Conservation (phyloP, 2,113 vertebrate genomes). For the Psophia crepitans region DNA sequence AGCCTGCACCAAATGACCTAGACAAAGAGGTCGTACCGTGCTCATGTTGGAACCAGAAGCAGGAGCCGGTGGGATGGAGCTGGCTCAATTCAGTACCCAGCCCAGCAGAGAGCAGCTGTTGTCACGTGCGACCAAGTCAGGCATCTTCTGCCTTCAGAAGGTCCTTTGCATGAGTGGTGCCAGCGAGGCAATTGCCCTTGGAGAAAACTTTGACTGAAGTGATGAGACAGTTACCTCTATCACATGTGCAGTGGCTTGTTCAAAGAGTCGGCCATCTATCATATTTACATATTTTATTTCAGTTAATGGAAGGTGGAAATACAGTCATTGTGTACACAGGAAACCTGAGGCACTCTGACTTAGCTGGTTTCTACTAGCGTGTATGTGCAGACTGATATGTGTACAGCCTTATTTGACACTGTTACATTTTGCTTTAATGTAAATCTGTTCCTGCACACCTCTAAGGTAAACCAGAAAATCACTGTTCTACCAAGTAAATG, state of each 20-base stretch:
- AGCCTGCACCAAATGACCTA: not conserved
- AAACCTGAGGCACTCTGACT: not conserved
- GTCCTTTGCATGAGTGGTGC: not conserved
- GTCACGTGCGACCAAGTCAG: not conserved
- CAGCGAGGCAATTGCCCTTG: not conserved
- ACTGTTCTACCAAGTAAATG: not conserved
- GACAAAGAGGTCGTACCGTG: rapidly evolving
- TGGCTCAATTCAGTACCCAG: rapidly evolving
- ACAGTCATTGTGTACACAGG: not conserved
- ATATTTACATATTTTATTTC: not conserved
- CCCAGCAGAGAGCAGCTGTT: not conserved
- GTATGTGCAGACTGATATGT: not conserved
- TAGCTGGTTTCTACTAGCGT: not conserved
- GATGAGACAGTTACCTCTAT: not conserved
- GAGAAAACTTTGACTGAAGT: not conserved
- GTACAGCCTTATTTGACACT: not conserved
- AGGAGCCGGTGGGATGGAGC: not conserved
- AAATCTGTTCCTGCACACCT: not conserved
- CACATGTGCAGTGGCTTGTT: not conserved
- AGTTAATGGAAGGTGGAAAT: not conserved
- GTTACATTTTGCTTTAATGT: not conserved
- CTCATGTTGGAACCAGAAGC: not conserved
- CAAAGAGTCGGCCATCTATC: not conserved
- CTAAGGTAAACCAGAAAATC: not conserved
- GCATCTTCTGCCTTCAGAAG: not conserved